Base-by-base conservation (phyloP, 2,888 invertebrate genomes). In the Polydrusus tereticollis region DNA sequence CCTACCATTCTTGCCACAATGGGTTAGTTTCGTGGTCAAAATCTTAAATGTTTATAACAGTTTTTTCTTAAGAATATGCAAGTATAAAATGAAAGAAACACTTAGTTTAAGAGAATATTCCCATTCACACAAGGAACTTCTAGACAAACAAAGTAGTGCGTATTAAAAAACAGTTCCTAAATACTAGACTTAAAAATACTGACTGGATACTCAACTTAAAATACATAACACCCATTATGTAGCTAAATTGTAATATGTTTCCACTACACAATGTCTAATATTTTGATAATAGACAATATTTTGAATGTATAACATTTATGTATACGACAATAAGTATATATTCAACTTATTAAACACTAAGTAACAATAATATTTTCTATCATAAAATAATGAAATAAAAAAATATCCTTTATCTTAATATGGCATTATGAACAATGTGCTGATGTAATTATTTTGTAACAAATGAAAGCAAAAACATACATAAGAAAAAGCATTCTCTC, bases 261-360 rank as follows among this genome's bases (percentile, higher is more conserved):
- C 38, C 14, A 59, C 41, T 59, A 41, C 23, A 38, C 23, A n/a
- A 59, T 59, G 41, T 26, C 43, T 59, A 59, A 43, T 43, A 43
- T 41, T 23, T 43, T 59, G 43, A 43, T 59, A 59, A 59, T 43
- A 59, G 59, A 59, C 43, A 59, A 38, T 58, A 58, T 59, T 59
- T 59, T 59, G 59, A 59, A 14, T 23, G 23, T n/a, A 26, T 41
- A 59, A 59, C 59, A 59, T 38, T 59, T 59, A 62, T 23, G 59
- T 47, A 47, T 20, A n/a, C n/a, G n/a, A n/a, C n/a, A 52, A 59
- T 68, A 60, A 68, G 52, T 62, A 69, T 55, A n/a, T n/a, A 69
- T 29, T 52, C 14, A 60, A 47, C 38, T 36, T 38, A 55, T n/a
- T 52, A 55, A 52, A 43, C 14, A 50, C 52, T 64, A 64, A 64